phyloP scores from a whole-genome alignment of 2,888 invertebrate genomes.

The Nephrotoma flavescens region DNA sequence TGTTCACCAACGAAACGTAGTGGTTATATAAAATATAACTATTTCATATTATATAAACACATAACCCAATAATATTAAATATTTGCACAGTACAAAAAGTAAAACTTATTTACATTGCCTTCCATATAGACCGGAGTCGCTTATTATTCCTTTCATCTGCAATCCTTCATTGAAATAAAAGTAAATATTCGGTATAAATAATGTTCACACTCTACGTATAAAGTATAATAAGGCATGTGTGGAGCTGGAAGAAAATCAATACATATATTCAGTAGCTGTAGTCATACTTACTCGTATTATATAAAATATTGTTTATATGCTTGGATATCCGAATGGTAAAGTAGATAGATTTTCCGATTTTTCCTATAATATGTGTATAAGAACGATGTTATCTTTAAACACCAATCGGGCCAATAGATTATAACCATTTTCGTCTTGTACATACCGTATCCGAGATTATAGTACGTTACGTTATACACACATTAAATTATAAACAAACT shows the following conservation, averaged over 20 bases:
- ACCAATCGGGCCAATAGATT: background rate
- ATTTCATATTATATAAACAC: too few species aligned
- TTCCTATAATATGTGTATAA: background rate
- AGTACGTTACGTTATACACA: background rate
- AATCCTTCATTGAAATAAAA: too few species aligned
- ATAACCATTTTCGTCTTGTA: background rate
- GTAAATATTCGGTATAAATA: too few species aligned
- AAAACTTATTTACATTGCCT: too few species aligned
- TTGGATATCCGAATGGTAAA: background rate
- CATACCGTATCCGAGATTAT: background rate
- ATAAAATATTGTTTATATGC: background rate
- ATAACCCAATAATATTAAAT: too few species aligned
- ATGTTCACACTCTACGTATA: too few species aligned
- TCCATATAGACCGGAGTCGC: too few species aligned
- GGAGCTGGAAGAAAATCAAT: background rate
- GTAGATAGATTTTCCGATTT: background rate
- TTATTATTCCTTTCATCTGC: too few species aligned
- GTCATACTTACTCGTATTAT: background rate
- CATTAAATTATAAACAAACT: background rate
- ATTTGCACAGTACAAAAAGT: too few species aligned
- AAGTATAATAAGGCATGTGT: background rate
- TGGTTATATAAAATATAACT: too few species aligned
- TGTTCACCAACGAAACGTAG: too few species aligned
- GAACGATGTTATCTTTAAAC: background rate
- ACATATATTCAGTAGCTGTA: background rate